phyloP scores from a whole-genome alignment of 2,113 vertebrate genomes.

The Cariama cristata region DNA sequence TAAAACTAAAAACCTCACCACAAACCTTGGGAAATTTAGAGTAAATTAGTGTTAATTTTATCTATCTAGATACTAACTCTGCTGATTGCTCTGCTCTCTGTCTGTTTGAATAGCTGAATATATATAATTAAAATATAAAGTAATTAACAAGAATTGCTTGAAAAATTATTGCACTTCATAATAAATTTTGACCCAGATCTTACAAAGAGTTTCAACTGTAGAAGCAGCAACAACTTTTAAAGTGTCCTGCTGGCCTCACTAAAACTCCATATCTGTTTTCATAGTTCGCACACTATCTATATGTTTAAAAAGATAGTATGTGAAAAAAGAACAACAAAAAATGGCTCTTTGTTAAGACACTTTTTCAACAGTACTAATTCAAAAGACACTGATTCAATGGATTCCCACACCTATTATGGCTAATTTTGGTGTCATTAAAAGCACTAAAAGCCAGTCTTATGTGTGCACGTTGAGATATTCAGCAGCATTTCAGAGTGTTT shows the following conservation, averaged over 20 bases:
- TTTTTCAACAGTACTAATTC: constrained; percentile 16
- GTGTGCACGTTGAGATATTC: background rate
- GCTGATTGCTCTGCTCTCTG: background rate
- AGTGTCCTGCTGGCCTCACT: background rate
- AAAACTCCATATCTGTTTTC: background rate
- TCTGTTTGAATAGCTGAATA: background rate
- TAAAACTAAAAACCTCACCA: background rate
- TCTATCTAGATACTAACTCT: background rate
- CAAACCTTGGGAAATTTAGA: background rate
- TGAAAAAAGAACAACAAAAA: background rate
- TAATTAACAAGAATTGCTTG: background rate
- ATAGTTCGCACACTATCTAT: background rate
- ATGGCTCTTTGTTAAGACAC: background rate
- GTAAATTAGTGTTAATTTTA: background rate
- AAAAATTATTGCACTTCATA: background rate
- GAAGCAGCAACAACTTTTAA: background rate
- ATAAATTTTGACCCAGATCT: background rate
- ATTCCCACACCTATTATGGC: background rate
- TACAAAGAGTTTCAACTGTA: background rate
- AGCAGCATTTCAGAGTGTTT: background rate
- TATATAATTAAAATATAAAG: constrained; percentile 6
- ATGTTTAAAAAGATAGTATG: background rate
- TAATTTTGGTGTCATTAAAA: background rate
- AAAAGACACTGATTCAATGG: constrained; percentile 24
- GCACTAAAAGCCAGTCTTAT: background rate